These are phyloP conservation scores for Prosopocoilus inquinatus DNA, from an alignment of 2,888 invertebrate species.

Conservation along the genomic window DNA sequence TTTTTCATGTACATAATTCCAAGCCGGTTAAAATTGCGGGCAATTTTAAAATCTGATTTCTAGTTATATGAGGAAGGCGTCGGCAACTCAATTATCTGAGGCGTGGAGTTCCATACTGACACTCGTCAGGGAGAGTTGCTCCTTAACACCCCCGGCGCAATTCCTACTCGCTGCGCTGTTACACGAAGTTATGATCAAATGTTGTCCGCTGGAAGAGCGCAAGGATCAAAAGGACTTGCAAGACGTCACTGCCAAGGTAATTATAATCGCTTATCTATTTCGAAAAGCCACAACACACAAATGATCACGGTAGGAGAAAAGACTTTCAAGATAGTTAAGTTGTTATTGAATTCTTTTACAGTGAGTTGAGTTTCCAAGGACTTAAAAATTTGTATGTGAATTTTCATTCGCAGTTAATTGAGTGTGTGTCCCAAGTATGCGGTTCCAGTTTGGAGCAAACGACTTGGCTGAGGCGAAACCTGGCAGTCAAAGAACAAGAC, in stretches of 20 bases:
- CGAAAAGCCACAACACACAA: too few species aligned
- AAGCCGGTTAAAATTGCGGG: background rate
- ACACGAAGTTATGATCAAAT: slow-evolving; percentile 80
- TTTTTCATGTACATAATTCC: too few species aligned
- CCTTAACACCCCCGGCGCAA: slow-evolving; percentile 71
- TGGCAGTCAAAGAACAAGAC: slow-evolving; percentile 75
- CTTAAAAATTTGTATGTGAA: too few species aligned
- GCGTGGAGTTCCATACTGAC: slow-evolving; percentile 75
- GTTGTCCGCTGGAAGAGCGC: slow-evolving; percentile 71
- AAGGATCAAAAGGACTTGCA: slow-evolving; percentile 80
- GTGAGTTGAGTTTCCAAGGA: too few species aligned
- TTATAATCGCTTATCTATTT: background rate
- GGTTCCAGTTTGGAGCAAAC: slow-evolving; percentile 90
- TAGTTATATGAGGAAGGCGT: slow-evolving; percentile 65
- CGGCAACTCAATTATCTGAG: slow-evolving; percentile 68
- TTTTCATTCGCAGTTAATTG: slow-evolving; percentile 59
- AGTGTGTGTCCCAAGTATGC: slow-evolving; percentile 78
- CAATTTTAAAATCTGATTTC: background rate
- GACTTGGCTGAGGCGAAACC: slow-evolving; percentile 80
- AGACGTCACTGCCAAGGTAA: slow-evolving; percentile 67
- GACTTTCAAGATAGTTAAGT: too few species aligned
- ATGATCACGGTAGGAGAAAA: too few species aligned
- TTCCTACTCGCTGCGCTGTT: slow-evolving; percentile 76
- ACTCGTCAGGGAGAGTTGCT: slow-evolving; percentile 73
- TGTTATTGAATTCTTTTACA: too few species aligned